Evolutionary conservation across 1,140 invertebrate genomes (phyloP).

Genomic region (Nasonia longicornis): DNA sequence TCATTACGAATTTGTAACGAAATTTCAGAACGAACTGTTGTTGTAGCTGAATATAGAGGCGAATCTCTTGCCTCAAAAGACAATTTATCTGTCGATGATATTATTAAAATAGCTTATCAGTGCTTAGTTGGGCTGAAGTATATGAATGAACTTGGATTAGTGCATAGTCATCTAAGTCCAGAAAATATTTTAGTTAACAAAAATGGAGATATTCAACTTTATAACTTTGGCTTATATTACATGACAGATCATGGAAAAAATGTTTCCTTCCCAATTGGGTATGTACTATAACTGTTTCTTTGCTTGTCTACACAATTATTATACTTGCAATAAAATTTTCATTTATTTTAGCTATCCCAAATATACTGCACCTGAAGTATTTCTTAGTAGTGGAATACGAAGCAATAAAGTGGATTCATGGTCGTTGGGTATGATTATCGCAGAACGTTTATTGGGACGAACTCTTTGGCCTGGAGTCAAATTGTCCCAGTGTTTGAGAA

Average conservation of each 20-base stretch:
- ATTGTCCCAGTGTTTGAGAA: slow-evolving; percentile 78
- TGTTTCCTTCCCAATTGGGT: slow-evolving; percentile 94
- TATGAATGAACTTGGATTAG: slow-evolving; percentile 81
- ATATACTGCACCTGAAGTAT: slow-evolving; percentile 89
- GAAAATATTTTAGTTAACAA: slow-evolving; percentile 87
- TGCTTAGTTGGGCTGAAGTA: slow-evolving; percentile 80
- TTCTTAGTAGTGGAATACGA: slow-evolving; percentile 72
- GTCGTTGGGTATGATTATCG: slow-evolving; percentile 89
- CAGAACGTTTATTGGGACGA: slow-evolving; percentile 79
- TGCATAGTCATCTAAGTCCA: slow-evolving; percentile 84
- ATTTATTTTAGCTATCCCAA: slow-evolving; percentile 74
- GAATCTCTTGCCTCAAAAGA: slow-evolving; percentile 69
- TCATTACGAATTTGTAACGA: slow-evolving; percentile 44
- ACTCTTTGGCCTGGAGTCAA: slow-evolving; percentile 80
- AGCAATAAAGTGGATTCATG: slow-evolving; percentile 88
- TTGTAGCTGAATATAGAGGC: slow-evolving; percentile 89
- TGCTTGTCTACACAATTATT: slow-evolving; percentile 2
- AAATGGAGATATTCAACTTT: slow-evolving; percentile 82
- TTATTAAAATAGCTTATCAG: slow-evolving; percentile 76
- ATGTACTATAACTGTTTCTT: slow-evolving; percentile 20
- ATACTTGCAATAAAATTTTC: slow-evolving; percentile 39
- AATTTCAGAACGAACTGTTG: slow-evolving; percentile 86
- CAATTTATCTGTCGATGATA: slow-evolving; percentile 67
- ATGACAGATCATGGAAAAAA: slow-evolving; percentile 88
- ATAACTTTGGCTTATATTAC: slow-evolving; percentile 92